phyloP scores from a whole-genome alignment of 37 sponge, comb jelly and placozoan genomes.

The Geodia barretti region DNA sequence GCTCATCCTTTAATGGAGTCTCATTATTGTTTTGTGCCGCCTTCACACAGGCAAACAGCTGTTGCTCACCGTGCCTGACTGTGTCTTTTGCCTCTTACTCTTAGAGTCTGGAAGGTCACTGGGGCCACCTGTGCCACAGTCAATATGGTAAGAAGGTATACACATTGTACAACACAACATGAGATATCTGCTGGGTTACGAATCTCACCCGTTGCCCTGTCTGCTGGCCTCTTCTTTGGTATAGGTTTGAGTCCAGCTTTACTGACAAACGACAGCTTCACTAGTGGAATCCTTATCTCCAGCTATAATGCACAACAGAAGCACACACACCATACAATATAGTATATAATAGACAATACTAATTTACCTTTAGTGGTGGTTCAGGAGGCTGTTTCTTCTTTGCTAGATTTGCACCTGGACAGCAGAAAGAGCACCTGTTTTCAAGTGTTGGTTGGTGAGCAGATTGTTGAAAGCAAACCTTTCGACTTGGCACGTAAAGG shows the following conservation, averaged over 20 bases:
- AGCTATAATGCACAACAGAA: constrained; percentile 28
- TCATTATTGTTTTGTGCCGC: neutral
- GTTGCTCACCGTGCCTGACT: neutral
- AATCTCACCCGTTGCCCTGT: neutral
- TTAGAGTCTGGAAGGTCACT: constrained; percentile 29
- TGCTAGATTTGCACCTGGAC: too few species aligned
- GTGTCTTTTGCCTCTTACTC: constrained; percentile 29
- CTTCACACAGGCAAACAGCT: too few species aligned
- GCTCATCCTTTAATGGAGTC: neutral
- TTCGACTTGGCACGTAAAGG: neutral
- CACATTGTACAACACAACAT: too few species aligned
- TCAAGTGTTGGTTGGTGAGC: neutral
- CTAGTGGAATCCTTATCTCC: constrained; percentile 68
- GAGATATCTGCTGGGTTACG: too few species aligned
- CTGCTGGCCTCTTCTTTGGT: constrained; percentile 61
- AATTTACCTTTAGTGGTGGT: too few species aligned
- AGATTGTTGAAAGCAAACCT: neutral
- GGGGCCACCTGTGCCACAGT: neutral
- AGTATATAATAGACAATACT: too few species aligned
- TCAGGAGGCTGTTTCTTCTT: too few species aligned
- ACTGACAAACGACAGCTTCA: constrained; percentile 55
- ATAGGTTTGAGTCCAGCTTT: constrained; percentile 50
- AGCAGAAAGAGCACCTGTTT: neutral
- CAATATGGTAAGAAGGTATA: too few species aligned
- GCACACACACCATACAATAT: neutral